Evolutionary conservation across 1,140 invertebrate species (phyloP).

Genomic region (Drosophila eugracilis): DNA sequence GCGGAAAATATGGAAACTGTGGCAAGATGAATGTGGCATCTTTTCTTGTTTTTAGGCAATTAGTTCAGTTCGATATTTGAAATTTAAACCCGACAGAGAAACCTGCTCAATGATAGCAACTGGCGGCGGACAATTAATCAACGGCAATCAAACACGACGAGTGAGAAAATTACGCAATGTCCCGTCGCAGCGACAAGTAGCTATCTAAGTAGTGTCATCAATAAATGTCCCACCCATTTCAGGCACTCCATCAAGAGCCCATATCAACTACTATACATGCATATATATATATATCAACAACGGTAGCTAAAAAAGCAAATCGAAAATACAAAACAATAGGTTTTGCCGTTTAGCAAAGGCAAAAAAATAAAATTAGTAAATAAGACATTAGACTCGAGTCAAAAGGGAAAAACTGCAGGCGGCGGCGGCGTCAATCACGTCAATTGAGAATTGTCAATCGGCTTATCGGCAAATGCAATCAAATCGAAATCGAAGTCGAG

Average conservation of each 20-base stretch:
- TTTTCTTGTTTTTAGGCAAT: too few species aligned
- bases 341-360: constrained; percentile 12
- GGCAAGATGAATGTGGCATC: constrained; percentile 33
- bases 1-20: constrained; percentile 26
- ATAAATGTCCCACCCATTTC: constrained; percentile 56
- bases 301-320: constrained; percentile 8
- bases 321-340: neutral
- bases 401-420: constrained; percentile 1
- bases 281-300: too few species aligned
- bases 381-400: neutral
- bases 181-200: constrained; percentile 31
- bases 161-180: constrained; percentile 30
- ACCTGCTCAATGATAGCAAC: constrained; percentile 4
- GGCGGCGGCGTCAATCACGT: constrained; percentile 39
- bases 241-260: constrained; percentile 53
- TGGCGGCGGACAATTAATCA: constrained; percentile 45
- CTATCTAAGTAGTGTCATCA: constrained; percentile 63
- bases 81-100: constrained; percentile 22
- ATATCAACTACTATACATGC: too few species aligned
- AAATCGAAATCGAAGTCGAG: constrained; percentile 42
- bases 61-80: constrained; percentile 4
- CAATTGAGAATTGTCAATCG: constrained; percentile 53
- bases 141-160: constrained; percentile 37
- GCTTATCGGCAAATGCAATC: constrained; percentile 56
- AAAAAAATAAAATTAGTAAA: constrained; percentile 1